Evolutionary conservation across 2,113 vertebrate genomes (phyloP).

Genomic region (Hippocampus mohnikei): DNA sequence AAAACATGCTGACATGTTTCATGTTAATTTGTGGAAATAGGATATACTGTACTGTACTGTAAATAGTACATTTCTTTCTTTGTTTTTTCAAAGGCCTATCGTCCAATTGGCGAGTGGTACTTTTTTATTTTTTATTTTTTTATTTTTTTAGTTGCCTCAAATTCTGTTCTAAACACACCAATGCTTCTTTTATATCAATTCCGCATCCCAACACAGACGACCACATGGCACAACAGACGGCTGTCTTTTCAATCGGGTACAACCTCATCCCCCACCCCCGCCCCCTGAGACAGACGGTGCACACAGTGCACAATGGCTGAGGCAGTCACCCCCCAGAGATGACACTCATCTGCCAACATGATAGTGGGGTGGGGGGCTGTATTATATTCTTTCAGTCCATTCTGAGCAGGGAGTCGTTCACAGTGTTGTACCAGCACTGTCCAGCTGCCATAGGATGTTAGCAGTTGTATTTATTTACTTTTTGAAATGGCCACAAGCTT

Average conservation of each 20-base stretch:
- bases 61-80: no score
- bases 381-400: constrained; percentile 55
- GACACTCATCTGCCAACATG: constrained; percentile 24
- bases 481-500: background rate
- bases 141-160: background rate
- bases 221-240: constrained; percentile 69
- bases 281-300: constrained; percentile 48
- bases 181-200: constrained; percentile 27
- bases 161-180: background rate
- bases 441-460: constrained; percentile 48
- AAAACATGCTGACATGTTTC: no score
- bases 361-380: constrained; percentile 19
- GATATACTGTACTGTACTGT: no score
- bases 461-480: background rate
- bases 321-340: constrained; percentile 30
- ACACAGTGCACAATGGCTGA: constrained; percentile 52
- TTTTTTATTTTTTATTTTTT: background rate
- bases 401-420: constrained; percentile 48
- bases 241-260: constrained; percentile 53
- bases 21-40: no score
- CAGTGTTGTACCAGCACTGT: constrained; percentile 39
- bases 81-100: background rate
- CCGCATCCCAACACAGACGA: constrained; percentile 42
- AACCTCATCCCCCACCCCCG: constrained; percentile 42
- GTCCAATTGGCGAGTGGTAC: background rate